A percentile compares a stretch with the other conserved stretches of the same genome.
Conservation (phyloP, 2,888 invertebrate species). For the Busseola fusca region DNA sequence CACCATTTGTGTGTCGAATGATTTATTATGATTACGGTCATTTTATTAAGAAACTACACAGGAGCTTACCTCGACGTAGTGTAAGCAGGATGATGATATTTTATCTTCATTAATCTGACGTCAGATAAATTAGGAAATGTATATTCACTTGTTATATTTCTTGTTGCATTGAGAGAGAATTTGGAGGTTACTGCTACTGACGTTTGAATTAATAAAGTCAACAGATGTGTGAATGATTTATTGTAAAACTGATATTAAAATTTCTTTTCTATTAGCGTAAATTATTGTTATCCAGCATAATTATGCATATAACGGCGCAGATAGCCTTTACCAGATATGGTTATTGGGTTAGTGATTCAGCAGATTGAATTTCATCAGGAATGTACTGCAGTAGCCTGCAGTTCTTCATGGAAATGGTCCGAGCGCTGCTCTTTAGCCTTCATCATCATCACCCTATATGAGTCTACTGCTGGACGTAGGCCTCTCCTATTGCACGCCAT, state of each 20-base stretch:
- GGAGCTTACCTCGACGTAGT: conserved; percentile 24
- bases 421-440: not conserved
- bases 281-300: not conserved
- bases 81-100: conserved; percentile 28
- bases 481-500: no score
- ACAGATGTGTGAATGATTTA: not conserved
- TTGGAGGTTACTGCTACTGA: conserved; percentile 1
- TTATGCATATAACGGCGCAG: not conserved
- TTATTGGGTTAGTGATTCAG: not conserved
- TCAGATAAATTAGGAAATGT: conserved; percentile 5
- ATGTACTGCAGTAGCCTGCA: not conserved
- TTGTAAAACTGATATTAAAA: not conserved
- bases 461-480: no score
- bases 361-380: not conserved
- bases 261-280: not conserved
- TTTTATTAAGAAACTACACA: conserved; percentile 44
- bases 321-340: not conserved
- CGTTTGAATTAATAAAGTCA: not conserved
- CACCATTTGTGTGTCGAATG: conserved; percentile 4
- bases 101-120: conserved; percentile 41
- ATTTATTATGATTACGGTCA: conserved; percentile 38
- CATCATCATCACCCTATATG: no score
- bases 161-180: not conserved
- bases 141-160: conserved; percentile 5
- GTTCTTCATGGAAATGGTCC: not conserved